These are phyloP conservation scores for Diadema setosum DNA, from an alignment of 35 echinoderm and acorn worm species.

Conservation along the genomic window DNA sequence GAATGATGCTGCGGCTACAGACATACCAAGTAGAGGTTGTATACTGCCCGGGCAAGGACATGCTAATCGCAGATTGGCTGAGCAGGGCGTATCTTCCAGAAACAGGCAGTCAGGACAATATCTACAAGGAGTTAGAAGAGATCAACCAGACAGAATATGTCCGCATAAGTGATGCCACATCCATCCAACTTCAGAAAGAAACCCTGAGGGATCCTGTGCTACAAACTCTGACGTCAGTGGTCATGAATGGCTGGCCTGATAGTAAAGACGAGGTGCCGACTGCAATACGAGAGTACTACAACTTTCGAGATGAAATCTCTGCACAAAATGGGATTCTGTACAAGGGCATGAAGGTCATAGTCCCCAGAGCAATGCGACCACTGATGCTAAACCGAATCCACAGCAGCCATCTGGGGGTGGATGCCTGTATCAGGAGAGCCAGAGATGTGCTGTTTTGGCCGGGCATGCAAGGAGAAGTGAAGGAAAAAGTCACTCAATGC, in stretches of 20 bases:
- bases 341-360: conserved; percentile 38
- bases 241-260: conserved; percentile 32
- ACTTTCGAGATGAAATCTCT: conserved; percentile 50
- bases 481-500: conserved; percentile 21
- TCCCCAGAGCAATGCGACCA: conserved; percentile 22
- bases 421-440: conserved; percentile 34
- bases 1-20: conserved; percentile 54
- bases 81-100: conserved; percentile 34
- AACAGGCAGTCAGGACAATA: not conserved
- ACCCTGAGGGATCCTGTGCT: conserved; percentile 9
- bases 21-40: conserved; percentile 48
- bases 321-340: conserved; percentile 39
- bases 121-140: conserved; percentile 29
- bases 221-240: conserved; percentile 17
- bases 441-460: conserved; percentile 42
- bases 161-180: conserved; percentile 29
- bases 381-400: too few species aligned
- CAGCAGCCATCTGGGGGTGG: conserved; percentile 23
- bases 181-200: not conserved
- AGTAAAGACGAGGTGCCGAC: conserved; percentile 20
- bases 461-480: conserved; percentile 31
- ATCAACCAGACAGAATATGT: conserved; percentile 31
- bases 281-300: conserved; percentile 25
- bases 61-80: conserved; percentile 60
- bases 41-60: conserved; percentile 37